Percentiles rank a stretch among this genome's conserved stretches.
These are phyloP conservation scores for Archivesica marissinica DNA, from an alignment of 1,140 invertebrate genomes.

Conservation along the genomic window DNA sequence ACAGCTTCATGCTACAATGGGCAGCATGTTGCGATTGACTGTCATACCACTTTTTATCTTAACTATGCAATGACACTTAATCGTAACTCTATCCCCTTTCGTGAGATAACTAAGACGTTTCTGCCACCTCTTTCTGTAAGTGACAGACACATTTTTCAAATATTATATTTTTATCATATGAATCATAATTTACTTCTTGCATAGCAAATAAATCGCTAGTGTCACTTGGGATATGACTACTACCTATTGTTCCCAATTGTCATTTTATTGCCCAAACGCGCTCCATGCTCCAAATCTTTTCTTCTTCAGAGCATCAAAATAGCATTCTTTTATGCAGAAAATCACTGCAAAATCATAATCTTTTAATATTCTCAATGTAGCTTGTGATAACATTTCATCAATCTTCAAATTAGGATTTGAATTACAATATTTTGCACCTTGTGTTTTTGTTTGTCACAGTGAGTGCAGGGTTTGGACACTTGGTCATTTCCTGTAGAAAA, in stretches of 20 bases:
- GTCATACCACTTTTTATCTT: background rate
- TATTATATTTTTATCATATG: constrained; percentile 41
- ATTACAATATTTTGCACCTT: too few relatives aligned
- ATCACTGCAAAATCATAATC: background rate
- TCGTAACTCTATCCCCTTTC: constrained; percentile 3
- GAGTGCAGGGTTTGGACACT: too few relatives aligned
- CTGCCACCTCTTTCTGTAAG: constrained; percentile 13
- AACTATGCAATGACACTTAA: background rate
- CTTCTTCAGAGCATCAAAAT: background rate
- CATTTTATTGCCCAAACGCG: constrained; percentile 5
- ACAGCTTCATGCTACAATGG: constrained; percentile 9
- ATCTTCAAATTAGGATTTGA: too few relatives aligned
- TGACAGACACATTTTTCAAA: constrained; percentile 47
- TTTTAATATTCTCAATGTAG: constrained; percentile 32
- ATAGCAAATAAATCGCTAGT: constrained; percentile 10
- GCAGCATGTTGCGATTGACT: constrained; percentile 24
- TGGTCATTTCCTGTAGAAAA: too few relatives aligned
- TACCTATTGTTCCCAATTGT: constrained; percentile 28
- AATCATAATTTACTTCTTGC: constrained; percentile 20
- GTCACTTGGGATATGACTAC: constrained; percentile 9
- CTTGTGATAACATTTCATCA: too few relatives aligned
- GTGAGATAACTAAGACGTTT: constrained; percentile 4
- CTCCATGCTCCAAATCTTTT: background rate
- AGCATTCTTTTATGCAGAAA: too few relatives aligned
- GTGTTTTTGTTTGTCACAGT: too few relatives aligned